Evolutionary conservation across 2,797 vertebrate species (phyloP), one percentile per base, ranked within the genome.

Genomic region (Lutjanus campechanus): DNA sequence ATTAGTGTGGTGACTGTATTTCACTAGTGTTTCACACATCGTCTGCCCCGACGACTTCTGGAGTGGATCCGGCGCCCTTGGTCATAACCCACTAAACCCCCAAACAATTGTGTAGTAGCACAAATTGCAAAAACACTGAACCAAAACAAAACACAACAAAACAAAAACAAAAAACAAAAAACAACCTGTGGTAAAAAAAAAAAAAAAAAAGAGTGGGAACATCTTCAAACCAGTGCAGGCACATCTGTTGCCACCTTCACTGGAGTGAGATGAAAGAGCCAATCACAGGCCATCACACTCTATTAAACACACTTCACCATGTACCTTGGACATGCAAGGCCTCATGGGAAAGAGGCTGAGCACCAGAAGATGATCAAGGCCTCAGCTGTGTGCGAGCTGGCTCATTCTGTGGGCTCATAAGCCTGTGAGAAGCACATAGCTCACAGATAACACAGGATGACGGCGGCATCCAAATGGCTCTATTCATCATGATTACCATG

Each of bases 401-500:
- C 76, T 93, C 82, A 85, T 90, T 90, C 76, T 78, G 87, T 69
- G 61, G 69, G 79, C 84, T 82, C 73, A 76, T 86, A 73, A 82
- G 73, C 77, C 75, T 55, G 68, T 9, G 73, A 86, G 82, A 20
- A 73, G 68, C 77, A 69, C 78, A 82, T 22, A 75, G 86, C 86
- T 85, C 83, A 80, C 72, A 81, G 76, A 91, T 82, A 90, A 84
- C 74, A 55, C 76, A 58, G 79, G 78, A 78, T 36, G 81, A 81
- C 61, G 64, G 84, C 70, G 1, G 81, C 85, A 81, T 85, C 88
- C 89, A 92, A 93, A 93, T 87, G 89, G 76, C 82, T 85, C 85
- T 44, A 91, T 93, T 88, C 88, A 87, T 93, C 92, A 91, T 87
- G 81, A 91, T 90, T 91, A 89, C 84, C 41, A 51, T 56, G 77